Base-by-base conservation (phyloP, 1,140 invertebrate genomes). In the Magallana gigas region DNA sequence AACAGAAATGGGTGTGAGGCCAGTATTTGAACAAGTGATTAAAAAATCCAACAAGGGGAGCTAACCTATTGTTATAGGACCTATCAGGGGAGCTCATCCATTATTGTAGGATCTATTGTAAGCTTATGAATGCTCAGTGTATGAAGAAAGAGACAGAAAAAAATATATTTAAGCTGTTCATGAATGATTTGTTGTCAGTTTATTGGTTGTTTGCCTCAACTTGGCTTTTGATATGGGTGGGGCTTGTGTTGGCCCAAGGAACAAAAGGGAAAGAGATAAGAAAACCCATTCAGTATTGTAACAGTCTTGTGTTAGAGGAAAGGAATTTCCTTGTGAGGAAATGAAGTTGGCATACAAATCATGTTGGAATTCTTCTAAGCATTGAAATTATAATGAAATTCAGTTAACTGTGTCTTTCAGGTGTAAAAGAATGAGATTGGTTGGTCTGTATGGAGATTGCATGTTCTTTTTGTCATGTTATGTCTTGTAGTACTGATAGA, bases 21-120 rank as follows among this genome's bases (percentile, higher is more conserved):
- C 68, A 76, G 68, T 76, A 76, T 76, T 76, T 76, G 68, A 76
- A 76, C 68, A 76, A 76, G 68, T 76, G 68, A 76, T 76, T 76
- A 29, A 76, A 76, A 76, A 76, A 76, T 12, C 68, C 36, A 76
- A 76, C 68, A 76, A 76, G 68, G 68, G 68, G 68, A 76, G 68
- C 68, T 76, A 29, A 76, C 60, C 18, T 18, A n/a, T 64, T 64
- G 60, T 64, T 64, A 18, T n/a, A 64, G 18, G 18, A 16, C 14
- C 18, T 16, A 64, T 18, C 16, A 64, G 60, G 60, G 60, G 60
- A 64, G 60, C 60, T 64, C 7, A 64, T 12, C 23, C 68, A 29
- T 76, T 76, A 29, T 76, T 11, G 36, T 36, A 76, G 23, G 1
- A 29, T 76, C 29, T 23, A 29, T 76, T 23, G 12, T 48, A 48